phyloP scores from a whole-genome alignment of 2,888 invertebrate species.

The Lepidocyrtinus sp. region DNA sequence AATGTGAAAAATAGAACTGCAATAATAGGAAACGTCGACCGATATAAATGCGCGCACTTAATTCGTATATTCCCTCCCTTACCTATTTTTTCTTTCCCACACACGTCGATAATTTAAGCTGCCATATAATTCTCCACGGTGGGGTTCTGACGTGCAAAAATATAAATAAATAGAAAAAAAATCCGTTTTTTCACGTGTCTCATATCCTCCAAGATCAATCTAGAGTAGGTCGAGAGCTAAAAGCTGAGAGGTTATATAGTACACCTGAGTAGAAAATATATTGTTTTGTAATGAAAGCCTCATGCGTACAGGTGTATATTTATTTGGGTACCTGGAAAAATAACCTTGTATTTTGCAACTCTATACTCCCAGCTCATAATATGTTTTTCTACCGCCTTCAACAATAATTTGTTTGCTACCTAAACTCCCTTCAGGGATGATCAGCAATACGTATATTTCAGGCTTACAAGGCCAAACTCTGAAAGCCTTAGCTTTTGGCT shows the following conservation, averaged over 20 bases:
- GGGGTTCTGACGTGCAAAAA: slow-evolving; percentile 43
- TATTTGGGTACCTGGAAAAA: neutral
- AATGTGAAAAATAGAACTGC: slow-evolving; percentile 10
- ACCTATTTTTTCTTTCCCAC: neutral
- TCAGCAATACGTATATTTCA: neutral
- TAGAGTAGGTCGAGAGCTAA: neutral
- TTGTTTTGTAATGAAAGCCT: neutral
- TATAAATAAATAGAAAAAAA: slow-evolving; percentile 19
- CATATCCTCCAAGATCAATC: neutral
- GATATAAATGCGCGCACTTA: neutral
- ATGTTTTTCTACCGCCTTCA: slow-evolving; percentile 24
- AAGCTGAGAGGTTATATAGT: neutral
- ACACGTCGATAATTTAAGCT: slow-evolving; percentile 47
- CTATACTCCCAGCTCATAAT: slow-evolving; percentile 9
- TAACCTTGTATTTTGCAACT: neutral
- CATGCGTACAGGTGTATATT: neutral
- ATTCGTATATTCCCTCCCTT: too few relatives aligned
- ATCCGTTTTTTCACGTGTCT: slow-evolving; percentile 13
- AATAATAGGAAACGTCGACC: slow-evolving; percentile 25
- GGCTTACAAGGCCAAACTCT: neutral
- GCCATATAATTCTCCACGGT: slow-evolving; percentile 37
- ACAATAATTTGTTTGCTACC: slow-evolving; percentile 43
- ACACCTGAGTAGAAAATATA: neutral
- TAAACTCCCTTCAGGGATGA: slow-evolving; percentile 42
- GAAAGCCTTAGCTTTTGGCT: neutral